Evolutionary conservation across 2,888 invertebrate species (phyloP), one percentile per base, ranked within the genome.

Genomic region (Hyposoter didymator): DNA sequence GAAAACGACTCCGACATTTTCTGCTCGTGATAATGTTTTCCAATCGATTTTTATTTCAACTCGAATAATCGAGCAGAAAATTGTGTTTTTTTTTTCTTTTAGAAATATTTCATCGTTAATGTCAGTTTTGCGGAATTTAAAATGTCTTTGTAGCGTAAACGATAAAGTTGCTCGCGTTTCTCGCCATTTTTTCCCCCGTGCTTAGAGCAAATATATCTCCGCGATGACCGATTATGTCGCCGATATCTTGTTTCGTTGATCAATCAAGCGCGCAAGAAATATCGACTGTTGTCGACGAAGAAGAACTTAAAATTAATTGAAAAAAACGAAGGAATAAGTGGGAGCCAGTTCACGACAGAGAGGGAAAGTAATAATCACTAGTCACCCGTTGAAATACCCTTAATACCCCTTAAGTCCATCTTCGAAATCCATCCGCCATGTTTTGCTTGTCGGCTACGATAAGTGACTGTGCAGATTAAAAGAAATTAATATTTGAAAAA

Each of bases 371-470:
- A 55, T 47, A 78, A 82, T 82, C 64, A 78, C 79, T 75, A 75
- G 70, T 78, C 39, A 72, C 73, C 52, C 76, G 49, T 79, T 73
- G 47, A 28, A 55, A 45, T 17, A 35, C 52, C 59, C 49, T 32
- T 32, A 35, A 14, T 19, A 22, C 67, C 28, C 59, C 2, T 32
- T 35, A 64, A 14, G 28, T 69, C 74, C 28, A 39, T 59, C 73
- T 43, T 17, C 70, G 32, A 52, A 67, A 75, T 78, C 67, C 55
- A 43, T 49, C 81, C 69, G 81, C 84, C 82, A 78, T 80, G 45
- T 72, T 73, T 73, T 75, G 85, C 85, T 85, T 82, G 35, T 82
- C 66, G 76, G 76, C 82, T 76, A 72, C 79, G 85, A 72, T 75
- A 82, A 85, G 49, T 75, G 62, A 69, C 69, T 1, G 45, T 73